phyloP scores from a whole-genome alignment of 2,113 vertebrate species.

The Mormyrus lacerda region DNA sequence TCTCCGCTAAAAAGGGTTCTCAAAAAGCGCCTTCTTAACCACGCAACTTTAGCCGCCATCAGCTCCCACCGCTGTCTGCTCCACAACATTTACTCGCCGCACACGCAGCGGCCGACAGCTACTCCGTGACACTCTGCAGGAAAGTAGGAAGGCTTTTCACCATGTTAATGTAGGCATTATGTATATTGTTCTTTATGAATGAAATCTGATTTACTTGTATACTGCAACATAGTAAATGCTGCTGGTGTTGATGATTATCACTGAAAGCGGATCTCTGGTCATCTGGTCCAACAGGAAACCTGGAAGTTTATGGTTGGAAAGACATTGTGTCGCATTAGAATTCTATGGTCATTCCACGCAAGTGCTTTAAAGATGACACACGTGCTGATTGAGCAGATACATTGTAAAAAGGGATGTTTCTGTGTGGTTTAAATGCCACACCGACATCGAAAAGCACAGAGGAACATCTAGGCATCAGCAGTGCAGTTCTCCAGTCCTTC shows the following conservation, averaged over 20 bases:
- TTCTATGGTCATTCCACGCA: background rate
- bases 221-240: background rate
- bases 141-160: background rate
- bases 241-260: background rate
- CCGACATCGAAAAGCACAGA: background rate
- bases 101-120: background rate
- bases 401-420: background rate
- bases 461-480: background rate
- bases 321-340: background rate
- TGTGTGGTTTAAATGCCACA: background rate
- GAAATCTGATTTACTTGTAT: background rate
- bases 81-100: background rate
- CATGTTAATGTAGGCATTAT: background rate
- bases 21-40: background rate
- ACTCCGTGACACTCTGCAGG: background rate
- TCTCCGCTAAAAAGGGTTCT: background rate
- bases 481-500: background rate
- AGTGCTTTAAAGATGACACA: background rate
- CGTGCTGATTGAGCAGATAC: background rate
- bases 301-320: background rate
- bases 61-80: no score
- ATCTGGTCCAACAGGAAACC: background rate
- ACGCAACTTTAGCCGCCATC: background rate
- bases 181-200: background rate
- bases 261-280: background rate